phyloP scores from a whole-genome alignment of 2,113 vertebrate species.

The Microtus ochrogaster region DNA sequence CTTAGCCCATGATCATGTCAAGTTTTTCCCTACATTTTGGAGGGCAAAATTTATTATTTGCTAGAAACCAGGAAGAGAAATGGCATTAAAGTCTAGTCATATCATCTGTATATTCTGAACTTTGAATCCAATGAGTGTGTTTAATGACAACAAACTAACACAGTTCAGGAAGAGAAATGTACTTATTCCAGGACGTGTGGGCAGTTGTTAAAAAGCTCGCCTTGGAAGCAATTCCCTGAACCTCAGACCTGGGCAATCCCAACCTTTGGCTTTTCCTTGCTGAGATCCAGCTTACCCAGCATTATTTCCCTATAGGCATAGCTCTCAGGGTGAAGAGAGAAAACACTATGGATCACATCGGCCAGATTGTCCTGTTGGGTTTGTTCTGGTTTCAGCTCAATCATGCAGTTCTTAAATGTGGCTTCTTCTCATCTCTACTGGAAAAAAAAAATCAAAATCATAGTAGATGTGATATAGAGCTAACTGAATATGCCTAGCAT shows the following conservation, averaged over 20 bases:
- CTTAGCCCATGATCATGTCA: accelerated
- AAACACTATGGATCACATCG: accelerated
- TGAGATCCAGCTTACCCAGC: neutral
- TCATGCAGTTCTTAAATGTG: neutral
- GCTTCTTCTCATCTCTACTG: neutral
- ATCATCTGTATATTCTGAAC: neutral
- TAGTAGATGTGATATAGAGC: neutral
- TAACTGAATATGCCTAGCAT: neutral
- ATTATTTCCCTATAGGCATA: accelerated
- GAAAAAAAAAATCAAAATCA: neutral
- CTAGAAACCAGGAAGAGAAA: neutral
- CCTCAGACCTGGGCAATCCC: neutral
- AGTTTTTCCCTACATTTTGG: neutral
- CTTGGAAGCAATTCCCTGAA: no score
- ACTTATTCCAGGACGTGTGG: no score
- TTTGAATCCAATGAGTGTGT: neutral
- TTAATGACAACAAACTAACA: neutral
- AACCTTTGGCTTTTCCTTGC: neutral
- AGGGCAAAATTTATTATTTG: neutral
- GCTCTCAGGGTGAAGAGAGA: accelerated
- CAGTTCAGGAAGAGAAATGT: neutral
- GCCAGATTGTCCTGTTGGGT: neutral
- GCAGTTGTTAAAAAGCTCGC: neutral
- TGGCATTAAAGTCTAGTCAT: neutral
- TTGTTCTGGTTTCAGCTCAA: neutral